Base-by-base conservation (phyloP, 2,113 vertebrate genomes). In the Tragelaphus buxtoni region DNA sequence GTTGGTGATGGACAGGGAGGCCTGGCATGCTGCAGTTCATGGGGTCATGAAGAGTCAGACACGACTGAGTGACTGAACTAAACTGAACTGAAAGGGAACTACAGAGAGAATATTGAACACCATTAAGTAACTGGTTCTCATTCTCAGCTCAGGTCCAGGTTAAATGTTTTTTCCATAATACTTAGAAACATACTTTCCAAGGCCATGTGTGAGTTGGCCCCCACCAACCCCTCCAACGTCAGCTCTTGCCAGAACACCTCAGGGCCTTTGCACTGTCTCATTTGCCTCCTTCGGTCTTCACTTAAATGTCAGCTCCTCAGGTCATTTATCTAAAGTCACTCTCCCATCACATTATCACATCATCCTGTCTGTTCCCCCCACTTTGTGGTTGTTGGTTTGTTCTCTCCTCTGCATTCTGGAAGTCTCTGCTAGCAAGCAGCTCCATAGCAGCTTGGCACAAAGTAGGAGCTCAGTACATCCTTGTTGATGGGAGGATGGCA, bases 321-420 rank as follows among this genome's bases (percentile, higher is more conserved):
- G 39, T 26, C 2, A 0, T 12, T 10, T 2, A 2, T 10, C 10
- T 35, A 55, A 55, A 42, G 18, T 20, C 9, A 26, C n/a, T 47
- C 13, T 69, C n/a, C 26, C 53, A 28, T 42, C 45, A 26, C 12
- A 4, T 81, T 14, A 3, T 35, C 24, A 26, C 28, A 8, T 7
- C 9, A 0, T 26, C 55, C 9, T 51, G 1, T 69, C 11, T 51
- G 1, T 77, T 11, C 26, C 17, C 16, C 69, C 69, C 3, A 2
- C 2, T 4, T 3, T 17, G 4, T 4, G 13, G 11, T 17, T 84
- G 20, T 72, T 13, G 17, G n/a, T 8, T 4, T n/a, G 39, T 28
- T 35, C 1, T n/a, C 2, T 28, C 14, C 47, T 53, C 49, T 9
- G 17, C 3, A 7, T 22, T 39, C n/a, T 28, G 30, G 22, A 26